Evolutionary conservation across 2,888 invertebrate species (phyloP), one percentile per base, ranked within the genome.

Genomic region (Tryphoninae sp.): DNA sequence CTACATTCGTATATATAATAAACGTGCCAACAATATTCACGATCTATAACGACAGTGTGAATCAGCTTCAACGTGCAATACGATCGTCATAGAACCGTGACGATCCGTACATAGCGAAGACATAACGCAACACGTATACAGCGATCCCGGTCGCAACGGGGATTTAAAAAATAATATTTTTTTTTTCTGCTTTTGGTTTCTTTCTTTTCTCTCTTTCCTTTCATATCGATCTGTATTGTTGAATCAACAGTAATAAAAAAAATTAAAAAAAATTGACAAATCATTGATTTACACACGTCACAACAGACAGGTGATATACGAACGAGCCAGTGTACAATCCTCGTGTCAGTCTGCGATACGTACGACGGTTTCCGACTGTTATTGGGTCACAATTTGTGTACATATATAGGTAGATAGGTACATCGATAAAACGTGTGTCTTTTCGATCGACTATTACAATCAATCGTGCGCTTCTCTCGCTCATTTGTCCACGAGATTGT

Each of bases 81-180:
- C 6, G 1, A 33, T 33, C 33, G 33, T 33, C 33, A 33, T 33
- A 4, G 6, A 33, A 33, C 3, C 33, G 33, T 33, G 33, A 33
- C 33, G 33, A 33, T 33, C 6, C 6, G 33, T 33, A 33, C 4
- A 33, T 33, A 33, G 33, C 6, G 33, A 74, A 65, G 53, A 74
- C 45, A 65, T 45, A 74, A 7, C 16, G 42, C 19, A 42, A 33
- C 42, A 8, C 55, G 11, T 42, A 40, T 45, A 22, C n/a, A 26
- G 53, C 78, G 59, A 75, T 69, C 74, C 75, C 71, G 22, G 71
- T 78, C 75, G 59, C 59, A 65, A 71, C 22, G 64, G 78, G 78
- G 26, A 4, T 23, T 65, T 65, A n/a, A 1, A 49, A 3, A 49
- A 49, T 19, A 4, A 67, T 26, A 26, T 0, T 26, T 26, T 26